Evolutionary conservation across 2,888 invertebrate species (phyloP).

Genomic region (Idaea straminata): DNA sequence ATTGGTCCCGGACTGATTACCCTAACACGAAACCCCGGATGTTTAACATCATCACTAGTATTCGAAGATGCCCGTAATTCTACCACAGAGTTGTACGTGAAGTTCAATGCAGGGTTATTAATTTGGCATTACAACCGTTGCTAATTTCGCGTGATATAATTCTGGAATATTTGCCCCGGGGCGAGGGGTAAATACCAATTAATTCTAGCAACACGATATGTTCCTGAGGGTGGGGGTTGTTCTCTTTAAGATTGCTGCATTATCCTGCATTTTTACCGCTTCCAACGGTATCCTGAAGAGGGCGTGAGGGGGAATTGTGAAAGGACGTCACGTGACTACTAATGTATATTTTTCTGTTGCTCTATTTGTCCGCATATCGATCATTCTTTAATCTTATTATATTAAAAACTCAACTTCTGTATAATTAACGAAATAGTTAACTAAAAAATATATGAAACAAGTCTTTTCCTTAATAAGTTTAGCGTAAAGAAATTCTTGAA

Average conservation of each 20-base stretch:
- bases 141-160: constrained; percentile 72
- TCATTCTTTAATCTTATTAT: constrained; percentile 31
- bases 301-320: constrained; percentile 48
- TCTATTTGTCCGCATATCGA: constrained; percentile 54
- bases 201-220: constrained; percentile 75
- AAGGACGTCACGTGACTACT: constrained; percentile 47
- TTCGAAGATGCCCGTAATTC: constrained; percentile 24
- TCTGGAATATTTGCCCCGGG: constrained; percentile 56
- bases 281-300: constrained; percentile 61
- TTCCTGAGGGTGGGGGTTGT: constrained; percentile 47
- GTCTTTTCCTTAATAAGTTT: neutral
- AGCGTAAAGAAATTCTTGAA: neutral
- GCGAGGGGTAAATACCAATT: constrained; percentile 73
- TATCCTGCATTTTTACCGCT: constrained; percentile 76
- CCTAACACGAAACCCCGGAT: neutral
- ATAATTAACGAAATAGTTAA: neutral
- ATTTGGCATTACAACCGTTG: constrained; percentile 65
- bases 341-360: constrained; percentile 59
- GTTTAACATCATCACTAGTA: constrained; percentile 6
- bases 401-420: too few species aligned
- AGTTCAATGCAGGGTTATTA: constrained; percentile 54
- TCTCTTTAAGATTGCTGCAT: constrained; percentile 67
- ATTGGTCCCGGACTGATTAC: neutral
- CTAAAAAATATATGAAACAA: neutral
- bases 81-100: constrained; percentile 43